Percentiles rank a stretch among this genome's conserved stretches.
phyloP scores from a whole-genome alignment of 2,113 vertebrate genomes.

The Motacilla alba region DNA sequence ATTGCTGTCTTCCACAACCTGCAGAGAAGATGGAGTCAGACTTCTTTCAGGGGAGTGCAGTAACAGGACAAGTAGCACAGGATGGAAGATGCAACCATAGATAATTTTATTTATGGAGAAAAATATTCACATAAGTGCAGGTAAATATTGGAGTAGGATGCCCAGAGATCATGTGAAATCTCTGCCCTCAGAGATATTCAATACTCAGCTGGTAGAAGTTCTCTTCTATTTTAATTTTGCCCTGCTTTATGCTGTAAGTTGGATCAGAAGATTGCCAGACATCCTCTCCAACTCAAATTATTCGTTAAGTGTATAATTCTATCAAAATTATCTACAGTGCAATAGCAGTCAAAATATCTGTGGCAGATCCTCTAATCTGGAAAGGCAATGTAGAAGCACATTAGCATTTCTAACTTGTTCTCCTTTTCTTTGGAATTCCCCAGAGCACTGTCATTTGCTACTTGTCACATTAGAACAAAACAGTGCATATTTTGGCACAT shows the following conservation, averaged over 20 bases:
- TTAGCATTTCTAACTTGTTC: background rate
- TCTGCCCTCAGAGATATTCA: background rate
- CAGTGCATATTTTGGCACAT: slow-evolving; percentile 12
- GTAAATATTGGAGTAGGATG: background rate
- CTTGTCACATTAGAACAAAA: slow-evolving; percentile 45
- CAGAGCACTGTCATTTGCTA: slow-evolving; percentile 44
- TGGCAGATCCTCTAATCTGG: background rate
- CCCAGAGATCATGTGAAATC: background rate
- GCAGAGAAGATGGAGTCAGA: background rate
- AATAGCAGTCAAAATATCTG: background rate
- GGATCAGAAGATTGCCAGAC: background rate
- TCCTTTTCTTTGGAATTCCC: slow-evolving; percentile 27
- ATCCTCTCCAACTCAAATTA: background rate
- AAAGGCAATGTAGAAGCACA: slow-evolving; percentile 14
- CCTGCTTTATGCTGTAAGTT: background rate
- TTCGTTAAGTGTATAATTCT: background rate
- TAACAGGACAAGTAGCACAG: background rate
- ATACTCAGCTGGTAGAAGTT: background rate
- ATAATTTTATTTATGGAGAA: background rate
- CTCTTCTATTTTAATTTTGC: background rate
- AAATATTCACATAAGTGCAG: background rate
- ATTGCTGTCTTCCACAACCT: background rate
- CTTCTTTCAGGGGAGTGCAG: background rate
- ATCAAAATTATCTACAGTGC: background rate
- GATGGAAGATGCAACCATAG: background rate